Conservation (phyloP, 2,797 vertebrate species). For the Labroides dimidiatus region DNA sequence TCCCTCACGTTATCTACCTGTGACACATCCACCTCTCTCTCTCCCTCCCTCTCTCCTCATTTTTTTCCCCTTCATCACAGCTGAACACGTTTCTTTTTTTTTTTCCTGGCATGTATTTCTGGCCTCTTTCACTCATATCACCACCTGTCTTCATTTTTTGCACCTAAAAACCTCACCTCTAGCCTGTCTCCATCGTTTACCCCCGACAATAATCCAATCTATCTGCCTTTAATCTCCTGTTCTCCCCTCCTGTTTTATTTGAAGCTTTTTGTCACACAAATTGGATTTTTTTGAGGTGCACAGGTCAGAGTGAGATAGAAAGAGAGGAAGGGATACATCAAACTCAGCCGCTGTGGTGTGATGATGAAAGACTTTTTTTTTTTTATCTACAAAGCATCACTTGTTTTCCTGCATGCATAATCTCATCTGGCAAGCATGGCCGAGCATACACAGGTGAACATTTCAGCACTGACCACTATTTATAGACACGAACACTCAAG, state of each 20-base stretch:
- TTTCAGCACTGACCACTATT: conserved; percentile 59
- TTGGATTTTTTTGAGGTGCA: conserved; percentile 61
- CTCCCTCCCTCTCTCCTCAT: conserved; percentile 52
- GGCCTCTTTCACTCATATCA: background rate
- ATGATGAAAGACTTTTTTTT: conserved; percentile 51
- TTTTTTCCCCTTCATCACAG: conserved; percentile 48
- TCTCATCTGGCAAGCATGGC: conserved; percentile 59
- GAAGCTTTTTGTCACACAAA: conserved; percentile 62
- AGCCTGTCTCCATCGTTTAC: conserved; percentile 25
- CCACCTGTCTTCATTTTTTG: background rate
- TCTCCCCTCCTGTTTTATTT: conserved; percentile 43
- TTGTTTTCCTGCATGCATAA: conserved; percentile 53
- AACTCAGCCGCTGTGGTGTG: conserved; percentile 25
- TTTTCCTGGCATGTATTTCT: background rate
- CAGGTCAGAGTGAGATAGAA: conserved; percentile 41
- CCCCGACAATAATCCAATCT: conserved; percentile 47
- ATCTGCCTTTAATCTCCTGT: conserved; percentile 59
- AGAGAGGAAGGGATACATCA: conserved; percentile 22
- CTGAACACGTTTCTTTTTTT: conserved; percentile 29
- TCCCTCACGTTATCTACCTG: conserved; percentile 69
- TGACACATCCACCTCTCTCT: conserved; percentile 51
- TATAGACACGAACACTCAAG: conserved; percentile 50
- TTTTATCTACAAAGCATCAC: conserved; percentile 41
- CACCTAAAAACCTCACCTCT: conserved; percentile 6
- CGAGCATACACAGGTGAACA: conserved; percentile 63